phyloP scores from a whole-genome alignment of 2,888 invertebrate genomes.

The Eilema griseolum region DNA sequence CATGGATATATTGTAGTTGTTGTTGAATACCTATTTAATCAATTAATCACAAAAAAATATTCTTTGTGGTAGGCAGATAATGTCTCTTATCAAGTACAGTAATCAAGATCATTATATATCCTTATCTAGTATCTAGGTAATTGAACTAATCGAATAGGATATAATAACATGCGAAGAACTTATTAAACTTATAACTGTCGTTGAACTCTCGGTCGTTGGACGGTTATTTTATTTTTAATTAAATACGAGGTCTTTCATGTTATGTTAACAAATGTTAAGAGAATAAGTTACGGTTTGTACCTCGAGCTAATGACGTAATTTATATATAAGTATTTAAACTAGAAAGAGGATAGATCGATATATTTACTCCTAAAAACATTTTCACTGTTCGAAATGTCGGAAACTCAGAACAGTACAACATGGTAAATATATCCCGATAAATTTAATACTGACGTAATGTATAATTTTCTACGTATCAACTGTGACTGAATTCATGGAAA shows the following conservation, averaged over 20 bases:
- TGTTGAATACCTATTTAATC: too few relatives aligned
- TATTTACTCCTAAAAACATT: too few relatives aligned
- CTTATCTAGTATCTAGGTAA: conserved; percentile 2
- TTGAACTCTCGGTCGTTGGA: not conserved
- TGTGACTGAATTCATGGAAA: not conserved
- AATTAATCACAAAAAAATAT: too few relatives aligned
- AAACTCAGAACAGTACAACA: too few relatives aligned
- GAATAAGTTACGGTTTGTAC: not conserved
- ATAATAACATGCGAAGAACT: not conserved
- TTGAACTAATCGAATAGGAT: not conserved
- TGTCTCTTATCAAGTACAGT: not conserved
- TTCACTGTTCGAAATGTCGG: too few relatives aligned
- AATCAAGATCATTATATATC: not conserved
- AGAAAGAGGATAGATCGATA: too few relatives aligned
- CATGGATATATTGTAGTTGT: too few relatives aligned
- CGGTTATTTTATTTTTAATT: not conserved
- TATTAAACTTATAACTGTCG: not conserved
- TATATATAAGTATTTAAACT: too few relatives aligned
- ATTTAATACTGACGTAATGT: too few relatives aligned
- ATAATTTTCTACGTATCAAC: not conserved
- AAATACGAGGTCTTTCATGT: not conserved
- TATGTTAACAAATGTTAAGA: not conserved
- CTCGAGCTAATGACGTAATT: not conserved
- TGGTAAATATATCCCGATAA: too few relatives aligned
- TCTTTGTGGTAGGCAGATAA: too few relatives aligned